A percentile compares a stretch with the other conserved stretches of the same genome.
Evolutionary conservation across 1,140 invertebrate genomes (phyloP).

Genomic region (Eupeodes corollae): DNA sequence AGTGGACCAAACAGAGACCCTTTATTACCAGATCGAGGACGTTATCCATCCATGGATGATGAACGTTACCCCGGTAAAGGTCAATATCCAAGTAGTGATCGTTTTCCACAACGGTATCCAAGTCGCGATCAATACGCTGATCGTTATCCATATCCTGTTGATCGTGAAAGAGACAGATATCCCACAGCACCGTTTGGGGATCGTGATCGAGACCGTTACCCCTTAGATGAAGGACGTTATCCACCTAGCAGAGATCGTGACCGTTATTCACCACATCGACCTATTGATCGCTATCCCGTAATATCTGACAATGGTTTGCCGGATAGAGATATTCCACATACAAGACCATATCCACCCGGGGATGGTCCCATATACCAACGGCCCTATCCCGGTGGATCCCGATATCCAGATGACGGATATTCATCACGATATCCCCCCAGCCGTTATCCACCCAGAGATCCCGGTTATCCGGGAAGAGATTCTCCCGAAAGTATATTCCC

Average conservation of each 20-base stretch:
- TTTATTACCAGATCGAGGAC: conserved; percentile 24
- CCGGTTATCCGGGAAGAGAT: conserved; percentile 30
- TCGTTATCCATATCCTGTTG: conserved; percentile 17
- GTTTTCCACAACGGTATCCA: conserved; percentile 20
- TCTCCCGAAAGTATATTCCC: conserved; percentile 32
- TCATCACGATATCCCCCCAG: conserved; percentile 23
- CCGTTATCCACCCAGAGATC: conserved; percentile 28
- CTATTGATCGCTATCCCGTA: conserved; percentile 35
- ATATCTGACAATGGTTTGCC: conserved; percentile 28
- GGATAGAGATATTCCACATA: conserved; percentile 24
- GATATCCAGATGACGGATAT: conserved; percentile 31
- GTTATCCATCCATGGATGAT: conserved; percentile 32
- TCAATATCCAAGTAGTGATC: conserved; percentile 22
- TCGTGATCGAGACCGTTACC: conserved; percentile 31
- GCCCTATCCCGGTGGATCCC: conserved; percentile 21
- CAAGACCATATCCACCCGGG: conserved; percentile 24
- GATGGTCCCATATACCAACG: conserved; percentile 23
- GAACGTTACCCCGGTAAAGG: conserved; percentile 29
- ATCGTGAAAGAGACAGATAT: conserved; percentile 8
- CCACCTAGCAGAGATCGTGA: conserved; percentile 34
- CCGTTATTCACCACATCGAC: conserved; percentile 23
- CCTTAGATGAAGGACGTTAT: conserved; percentile 15
- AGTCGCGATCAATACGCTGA: conserved; percentile 24
- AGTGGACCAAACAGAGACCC: conserved; percentile 28
- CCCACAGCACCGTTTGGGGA: conserved; percentile 9